A percentile compares a stretch with the other conserved stretches of the same genome.
Conservation (phyloP, 2,113 vertebrate genomes). For the Eubucco bourcierii region DNA sequence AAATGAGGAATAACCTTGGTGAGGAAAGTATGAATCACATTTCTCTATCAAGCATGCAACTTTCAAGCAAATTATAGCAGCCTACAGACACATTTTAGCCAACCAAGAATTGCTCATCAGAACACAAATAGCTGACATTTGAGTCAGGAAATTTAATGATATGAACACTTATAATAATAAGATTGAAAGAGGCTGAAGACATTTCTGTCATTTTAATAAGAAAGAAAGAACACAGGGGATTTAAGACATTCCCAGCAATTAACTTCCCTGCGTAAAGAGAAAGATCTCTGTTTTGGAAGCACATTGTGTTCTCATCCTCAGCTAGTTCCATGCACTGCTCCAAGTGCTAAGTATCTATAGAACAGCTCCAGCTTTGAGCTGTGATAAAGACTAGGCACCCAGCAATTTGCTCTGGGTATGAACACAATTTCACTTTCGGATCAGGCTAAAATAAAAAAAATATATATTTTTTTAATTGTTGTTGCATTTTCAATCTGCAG, state of each 20-base stretch:
- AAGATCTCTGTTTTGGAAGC: not conserved
- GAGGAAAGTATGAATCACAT: constrained; percentile 19
- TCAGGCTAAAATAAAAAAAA: not conserved
- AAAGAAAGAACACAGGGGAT: not conserved
- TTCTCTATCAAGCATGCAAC: not conserved
- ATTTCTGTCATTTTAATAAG: not conserved
- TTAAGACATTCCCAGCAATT: constrained; percentile 8
- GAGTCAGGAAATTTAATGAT: constrained; percentile 11
- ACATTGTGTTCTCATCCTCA: constrained; percentile 32
- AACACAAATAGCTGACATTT: constrained; percentile 38
- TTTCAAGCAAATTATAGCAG: constrained; percentile 20
- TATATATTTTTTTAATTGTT: too few species aligned
- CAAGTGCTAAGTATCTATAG: constrained; percentile 51
- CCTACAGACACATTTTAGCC: constrained; percentile 33
- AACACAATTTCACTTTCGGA: constrained; percentile 33
- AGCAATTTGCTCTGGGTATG: constrained; percentile 9
- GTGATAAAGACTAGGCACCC: constrained; percentile 3
- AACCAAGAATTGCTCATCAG: constrained; percentile 38
- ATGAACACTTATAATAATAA: not conserved
- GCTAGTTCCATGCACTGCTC: not conserved
- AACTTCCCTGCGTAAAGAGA: not conserved
- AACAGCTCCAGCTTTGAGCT: constrained; percentile 48
- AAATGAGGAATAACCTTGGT: not conserved
- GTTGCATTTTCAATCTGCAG: not conserved
- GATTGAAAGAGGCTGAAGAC: not conserved